These are phyloP conservation scores for Grallaria varia DNA, from an alignment of 2,113 vertebrate species.

Conservation along the genomic window DNA sequence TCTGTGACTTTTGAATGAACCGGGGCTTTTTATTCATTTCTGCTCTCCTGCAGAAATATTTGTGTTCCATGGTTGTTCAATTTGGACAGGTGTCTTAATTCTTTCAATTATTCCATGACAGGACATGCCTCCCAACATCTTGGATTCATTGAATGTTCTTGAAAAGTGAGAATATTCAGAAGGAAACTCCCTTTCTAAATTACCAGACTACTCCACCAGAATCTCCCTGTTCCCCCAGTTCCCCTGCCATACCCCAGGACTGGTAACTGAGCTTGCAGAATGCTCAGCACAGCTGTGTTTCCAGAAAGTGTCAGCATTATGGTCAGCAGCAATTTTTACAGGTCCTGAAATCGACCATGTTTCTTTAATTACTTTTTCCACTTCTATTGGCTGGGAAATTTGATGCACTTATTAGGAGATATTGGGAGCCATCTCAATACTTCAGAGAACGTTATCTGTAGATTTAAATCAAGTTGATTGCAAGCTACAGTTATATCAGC, in stretches of 20 bases:
- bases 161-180: background rate
- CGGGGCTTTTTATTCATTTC: background rate
- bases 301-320: background rate
- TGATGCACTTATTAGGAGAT: background rate
- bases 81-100: background rate
- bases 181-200: background rate
- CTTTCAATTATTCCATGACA: background rate
- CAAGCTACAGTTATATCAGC: background rate
- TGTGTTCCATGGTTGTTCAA: background rate
- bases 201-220: background rate
- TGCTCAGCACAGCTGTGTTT: background rate
- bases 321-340: background rate
- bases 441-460: background rate
- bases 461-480: background rate
- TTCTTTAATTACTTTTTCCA: background rate
- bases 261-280: background rate
- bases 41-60: background rate
- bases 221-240: fast-evolving
- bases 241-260: background rate
- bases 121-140: background rate
- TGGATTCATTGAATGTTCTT: background rate
- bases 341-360: fast-evolving
- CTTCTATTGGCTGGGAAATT: background rate
- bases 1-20: background rate
- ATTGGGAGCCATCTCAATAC: background rate